phyloP scores from a whole-genome alignment of 64 coral and sea anemone species.

The Montipora sp. region DNA sequence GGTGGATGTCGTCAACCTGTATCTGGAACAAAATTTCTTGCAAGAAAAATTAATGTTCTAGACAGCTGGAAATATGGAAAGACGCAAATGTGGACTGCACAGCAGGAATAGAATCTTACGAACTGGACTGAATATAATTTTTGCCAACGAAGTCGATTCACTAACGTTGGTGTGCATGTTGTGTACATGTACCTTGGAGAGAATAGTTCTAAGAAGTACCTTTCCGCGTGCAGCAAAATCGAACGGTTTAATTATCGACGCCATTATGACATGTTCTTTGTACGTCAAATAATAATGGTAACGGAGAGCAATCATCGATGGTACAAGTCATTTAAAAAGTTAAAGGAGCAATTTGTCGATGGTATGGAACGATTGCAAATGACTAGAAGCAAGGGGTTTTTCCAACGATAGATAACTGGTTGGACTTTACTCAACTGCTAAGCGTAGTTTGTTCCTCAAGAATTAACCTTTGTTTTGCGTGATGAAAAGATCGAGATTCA shows the following conservation, averaged over 20 bases:
- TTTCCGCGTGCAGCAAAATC: background rate
- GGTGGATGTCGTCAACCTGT: background rate
- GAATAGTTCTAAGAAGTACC: too few species aligned
- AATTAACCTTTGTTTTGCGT: background rate
- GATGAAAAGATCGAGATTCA: background rate
- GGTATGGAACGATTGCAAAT: background rate
- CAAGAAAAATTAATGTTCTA: too few species aligned
- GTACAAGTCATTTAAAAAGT: too few species aligned
- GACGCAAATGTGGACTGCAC: too few species aligned
- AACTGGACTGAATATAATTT: too few species aligned
- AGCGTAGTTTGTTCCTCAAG: background rate
- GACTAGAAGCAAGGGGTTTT: background rate
- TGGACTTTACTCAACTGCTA: background rate
- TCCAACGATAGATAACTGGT: background rate
- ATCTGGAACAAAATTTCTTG: too few species aligned
- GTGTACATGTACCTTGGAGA: too few species aligned
- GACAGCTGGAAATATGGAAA: too few species aligned
- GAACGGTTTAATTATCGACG: conserved; percentile 30
- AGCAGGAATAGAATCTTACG: too few species aligned
- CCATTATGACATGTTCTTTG: background rate
- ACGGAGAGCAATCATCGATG: background rate
- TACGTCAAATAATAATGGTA: background rate
- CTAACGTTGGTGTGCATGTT: too few species aligned
- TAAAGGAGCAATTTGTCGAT: background rate
- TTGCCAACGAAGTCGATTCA: too few species aligned